Conservation (phyloP, 2,888 invertebrate species). For the Acleris laterana region DNA sequence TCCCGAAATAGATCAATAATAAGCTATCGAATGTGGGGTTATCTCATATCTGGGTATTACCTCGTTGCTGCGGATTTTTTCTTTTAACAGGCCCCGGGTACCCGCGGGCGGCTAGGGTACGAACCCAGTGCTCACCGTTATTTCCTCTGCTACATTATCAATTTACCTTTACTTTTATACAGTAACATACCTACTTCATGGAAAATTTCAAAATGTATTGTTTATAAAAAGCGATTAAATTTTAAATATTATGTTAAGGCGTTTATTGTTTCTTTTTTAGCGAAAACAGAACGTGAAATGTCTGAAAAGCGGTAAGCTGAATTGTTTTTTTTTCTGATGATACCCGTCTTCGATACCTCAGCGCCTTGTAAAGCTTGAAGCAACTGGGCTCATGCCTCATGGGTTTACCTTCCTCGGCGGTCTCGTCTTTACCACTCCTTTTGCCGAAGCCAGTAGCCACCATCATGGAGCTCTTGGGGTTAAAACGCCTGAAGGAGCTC, state of each 20-base stretch:
- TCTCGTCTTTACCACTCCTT: constrained; percentile 65
- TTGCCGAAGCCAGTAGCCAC: constrained; percentile 73
- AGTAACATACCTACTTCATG: too few species aligned
- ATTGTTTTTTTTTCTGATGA: neutral
- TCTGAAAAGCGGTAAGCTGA: neutral
- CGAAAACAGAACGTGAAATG: too few species aligned
- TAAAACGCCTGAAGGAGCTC: constrained; percentile 56
- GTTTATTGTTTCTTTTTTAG: too few species aligned
- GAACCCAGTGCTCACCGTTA: constrained; percentile 63
- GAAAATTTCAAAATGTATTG: too few species aligned
- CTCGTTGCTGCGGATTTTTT: constrained; percentile 44
- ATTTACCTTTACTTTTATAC: constrained; percentile 1
- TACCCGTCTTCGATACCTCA: neutral
- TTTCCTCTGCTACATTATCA: constrained; percentile 61
- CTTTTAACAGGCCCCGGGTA: constrained; percentile 62
- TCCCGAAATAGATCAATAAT: constrained; percentile 12
- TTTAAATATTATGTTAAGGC: too few species aligned
- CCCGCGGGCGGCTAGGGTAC: constrained; percentile 62
- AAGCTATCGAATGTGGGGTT: constrained; percentile 18
- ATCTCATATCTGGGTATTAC: constrained; percentile 42
- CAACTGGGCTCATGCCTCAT: constrained; percentile 20
- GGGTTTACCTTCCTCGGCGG: constrained; percentile 68
- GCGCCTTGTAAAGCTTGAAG: constrained; percentile 8
- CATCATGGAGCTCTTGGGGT: constrained; percentile 66
- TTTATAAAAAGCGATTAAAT: too few species aligned